Base-by-base conservation (phyloP, 2,797 vertebrate species). In the Alauda arvensis region DNA sequence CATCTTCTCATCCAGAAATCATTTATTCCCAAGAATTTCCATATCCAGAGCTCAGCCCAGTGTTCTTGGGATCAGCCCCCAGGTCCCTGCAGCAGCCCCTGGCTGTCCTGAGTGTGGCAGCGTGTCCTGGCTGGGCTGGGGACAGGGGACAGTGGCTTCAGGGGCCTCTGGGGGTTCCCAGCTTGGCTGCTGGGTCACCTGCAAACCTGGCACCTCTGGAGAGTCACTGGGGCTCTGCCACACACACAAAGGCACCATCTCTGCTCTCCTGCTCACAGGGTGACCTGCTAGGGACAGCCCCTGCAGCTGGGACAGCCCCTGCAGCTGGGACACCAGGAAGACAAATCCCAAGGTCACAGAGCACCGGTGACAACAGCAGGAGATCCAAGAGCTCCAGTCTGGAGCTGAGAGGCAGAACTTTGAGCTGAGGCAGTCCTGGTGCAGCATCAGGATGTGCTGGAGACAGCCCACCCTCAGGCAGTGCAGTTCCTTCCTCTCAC, bases 1-100 rank as follows among this genome's bases (percentile, higher is more conserved):
- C 48, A 31, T 55, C 48, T 66, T 46, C 71, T 76, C 48, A 18
- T 37, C 28, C 25, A n/a, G 48, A 42, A 81, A 42, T 1, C 0
- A 3, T 93, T 94, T 84, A 92, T 92, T 93, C 45, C 53, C 26
- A 8, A 42, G 15, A 17, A 21, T 29, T 55, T 68, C 7, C 39
- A 10, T 16, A 39, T 15, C 4, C 63, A 48, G 45, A 34, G 68
- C 75, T 60, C 53, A 83, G 53, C 60, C 24, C 19, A 1, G 24
- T 1, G 0, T 26, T 37, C n/a, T 67, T 80, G 77, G 33, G 42
- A 11, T 43, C 69, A 49, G 62, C 37, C 24, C 31, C 24, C 17
- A 25, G 61, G 33, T 34, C 24, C 26, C 43, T 46, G 61, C 45
- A 69, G 90, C 62, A n/a, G 40, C 18, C 2, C 0, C 62, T 46